Percentiles rank a stretch among this genome's conserved stretches.
Evolutionary conservation across 2,113 vertebrate species (phyloP).

Genomic region (Oxyura jamaicensis): DNA sequence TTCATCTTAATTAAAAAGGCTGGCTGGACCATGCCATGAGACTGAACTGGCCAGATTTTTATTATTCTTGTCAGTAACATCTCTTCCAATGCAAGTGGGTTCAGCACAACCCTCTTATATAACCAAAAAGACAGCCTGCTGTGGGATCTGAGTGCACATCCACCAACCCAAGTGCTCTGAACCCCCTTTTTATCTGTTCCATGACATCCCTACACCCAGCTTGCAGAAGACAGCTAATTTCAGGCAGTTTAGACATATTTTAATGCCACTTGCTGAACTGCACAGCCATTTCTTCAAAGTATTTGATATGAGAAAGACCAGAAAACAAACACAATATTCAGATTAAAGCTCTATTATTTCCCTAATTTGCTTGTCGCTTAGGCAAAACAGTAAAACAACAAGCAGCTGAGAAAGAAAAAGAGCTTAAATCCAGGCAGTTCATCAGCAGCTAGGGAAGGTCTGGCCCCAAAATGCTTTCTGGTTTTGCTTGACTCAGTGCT

Average conservation of each 20-base stretch:
- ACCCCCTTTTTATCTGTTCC: neutral
- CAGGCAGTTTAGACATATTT: neutral
- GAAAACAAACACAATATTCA: neutral
- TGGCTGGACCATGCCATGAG: conserved; percentile 30
- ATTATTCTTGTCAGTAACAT: neutral
- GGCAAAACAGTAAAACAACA: neutral
- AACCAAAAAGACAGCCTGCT: neutral
- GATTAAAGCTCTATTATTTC: neutral
- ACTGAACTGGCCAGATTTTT: conserved; percentile 13
- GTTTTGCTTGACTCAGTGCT: neutral
- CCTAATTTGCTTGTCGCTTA: neutral
- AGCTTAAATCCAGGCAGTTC: neutral
- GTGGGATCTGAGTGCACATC: neutral
- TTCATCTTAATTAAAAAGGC: conserved; percentile 66
- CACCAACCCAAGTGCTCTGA: neutral
- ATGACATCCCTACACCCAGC: neutral
- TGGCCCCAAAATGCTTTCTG: neutral
- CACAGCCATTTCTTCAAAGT: neutral
- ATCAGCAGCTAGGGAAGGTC: neutral
- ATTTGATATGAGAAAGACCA: neutral
- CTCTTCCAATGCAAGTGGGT: neutral
- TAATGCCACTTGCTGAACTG: conserved; percentile 3
- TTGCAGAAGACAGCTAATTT: conserved; percentile 20
- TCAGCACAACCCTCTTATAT: neutral
- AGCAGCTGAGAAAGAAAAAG: neutral